Evolutionary conservation across 2,113 vertebrate genomes (phyloP), one percentile per base, ranked within the genome.

Genomic region (Dermatemys mawii): DNA sequence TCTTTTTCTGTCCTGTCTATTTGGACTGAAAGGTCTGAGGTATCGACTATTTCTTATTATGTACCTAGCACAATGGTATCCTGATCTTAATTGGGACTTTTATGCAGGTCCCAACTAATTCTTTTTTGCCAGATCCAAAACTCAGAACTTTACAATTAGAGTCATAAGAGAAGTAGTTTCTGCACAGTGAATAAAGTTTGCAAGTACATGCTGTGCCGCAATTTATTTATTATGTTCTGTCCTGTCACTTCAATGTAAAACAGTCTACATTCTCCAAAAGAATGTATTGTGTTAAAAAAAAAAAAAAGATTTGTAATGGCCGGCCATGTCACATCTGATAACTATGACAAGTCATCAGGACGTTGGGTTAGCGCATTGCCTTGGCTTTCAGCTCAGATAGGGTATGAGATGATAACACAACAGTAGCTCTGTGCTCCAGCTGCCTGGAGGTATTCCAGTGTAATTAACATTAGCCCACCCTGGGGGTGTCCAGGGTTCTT

Each of bases 301-400:
- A 82, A 50, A 84, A 2, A 8, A 13, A 13, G 38, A 13, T 38
- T 24, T 11, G 17, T 5, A 21, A 0, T 0, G 35, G 76, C 82
- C 79, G 55, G 53, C n/a, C 3, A 0, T 1, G 49, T 92, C 78
- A 41, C 85, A 41, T 9, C 32, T 85, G 75, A 54, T 84, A 67
- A 79, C 14, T 0, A 27, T 26, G 86, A 89, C 78, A 48, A 80
- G 81, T 12, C 88, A 60, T 75, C 3, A 0, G 17, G 63, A 81
- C 0, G 8, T 29, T 0, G 0, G 38, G n/a, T 38, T 32, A 60
- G 54, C 1, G 11, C 1, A 0, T 1, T 81, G 51, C 41, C 67
- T 54, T 79, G 48, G 81, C 81, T 90, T 81, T 93, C 48, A 49
- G 76, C 89, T 85, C 79, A 3, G 9, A 2, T 49, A 81, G 88